A percentile compares a stretch with the other conserved stretches of the same genome.
Evolutionary conservation across 2,113 vertebrate genomes (phyloP).

Genomic region (Phycodurus eques): DNA sequence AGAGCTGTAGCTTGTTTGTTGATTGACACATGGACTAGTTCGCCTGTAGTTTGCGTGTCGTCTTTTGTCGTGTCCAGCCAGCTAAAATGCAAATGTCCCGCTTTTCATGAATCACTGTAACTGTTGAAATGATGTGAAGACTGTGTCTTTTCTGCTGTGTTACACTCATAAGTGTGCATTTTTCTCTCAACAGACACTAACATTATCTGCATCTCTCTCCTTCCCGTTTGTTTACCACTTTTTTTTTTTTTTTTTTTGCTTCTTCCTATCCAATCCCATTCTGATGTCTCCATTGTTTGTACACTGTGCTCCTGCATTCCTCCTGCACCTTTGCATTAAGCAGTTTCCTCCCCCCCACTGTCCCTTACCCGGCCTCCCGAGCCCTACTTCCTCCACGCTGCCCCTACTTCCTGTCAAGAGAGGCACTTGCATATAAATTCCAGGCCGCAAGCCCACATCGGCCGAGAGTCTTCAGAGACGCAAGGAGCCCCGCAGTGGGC

Average conservation of each 20-base stretch:
- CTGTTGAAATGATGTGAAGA: constrained; percentile 26
- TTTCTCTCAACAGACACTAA: constrained; percentile 72
- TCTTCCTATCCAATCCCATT: constrained; percentile 36
- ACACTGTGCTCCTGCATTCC: constrained; percentile 38
- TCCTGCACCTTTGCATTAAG: constrained; percentile 21
- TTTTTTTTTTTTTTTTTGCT: constrained; percentile 26
- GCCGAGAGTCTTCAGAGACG: constrained; percentile 34
- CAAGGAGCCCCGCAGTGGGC: constrained; percentile 10
- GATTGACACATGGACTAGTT: constrained; percentile 15
- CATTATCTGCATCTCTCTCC: constrained; percentile 75
- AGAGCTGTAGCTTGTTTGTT: background rate
- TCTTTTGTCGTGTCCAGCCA: constrained; percentile 29
- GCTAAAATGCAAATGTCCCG: background rate
- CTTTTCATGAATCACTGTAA: constrained; percentile 14
- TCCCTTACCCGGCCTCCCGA: constrained; percentile 55
- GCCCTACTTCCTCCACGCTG: constrained; percentile 75
- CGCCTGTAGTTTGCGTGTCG: constrained; percentile 6
- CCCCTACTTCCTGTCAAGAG: constrained; percentile 56
- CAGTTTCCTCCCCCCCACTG: constrained; percentile 73
- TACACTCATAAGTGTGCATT: constrained; percentile 63
- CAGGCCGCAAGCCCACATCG: constrained; percentile 44
- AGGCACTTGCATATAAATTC: constrained; percentile 53
- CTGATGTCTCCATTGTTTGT: constrained; percentile 40
- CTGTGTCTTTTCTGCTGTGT: constrained; percentile 46
- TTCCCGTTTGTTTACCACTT: constrained; percentile 62